Conservation (phyloP, 37 sponge, comb jelly and placozoan species). For the Tethya wilhelma region DNA sequence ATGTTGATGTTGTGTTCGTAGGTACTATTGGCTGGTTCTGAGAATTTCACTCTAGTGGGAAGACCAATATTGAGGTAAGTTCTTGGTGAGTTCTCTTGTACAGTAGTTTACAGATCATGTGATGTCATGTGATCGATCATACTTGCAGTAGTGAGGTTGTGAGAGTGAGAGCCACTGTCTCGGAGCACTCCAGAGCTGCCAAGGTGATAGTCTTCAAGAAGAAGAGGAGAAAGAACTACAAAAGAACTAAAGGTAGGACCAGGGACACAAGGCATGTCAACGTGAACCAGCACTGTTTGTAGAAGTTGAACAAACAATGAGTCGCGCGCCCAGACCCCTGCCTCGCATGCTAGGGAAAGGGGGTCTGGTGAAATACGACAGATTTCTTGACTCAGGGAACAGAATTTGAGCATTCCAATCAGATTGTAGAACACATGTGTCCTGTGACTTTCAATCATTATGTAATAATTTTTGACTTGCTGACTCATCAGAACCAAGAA, state of each 20-base stretch:
- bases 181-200: conserved; percentile 71
- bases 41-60: conserved; percentile 82
- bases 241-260: conserved; percentile 73
- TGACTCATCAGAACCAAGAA: too few species aligned
- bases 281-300: neutral
- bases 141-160: conserved; percentile 57
- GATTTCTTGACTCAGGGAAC: too few species aligned
- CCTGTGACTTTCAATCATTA: too few species aligned
- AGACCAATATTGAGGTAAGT: conserved; percentile 73
- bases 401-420: too few species aligned
- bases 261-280: neutral
- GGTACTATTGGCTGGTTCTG: conserved; percentile 81
- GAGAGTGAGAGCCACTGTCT: conserved; percentile 76
- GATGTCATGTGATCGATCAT: neutral
- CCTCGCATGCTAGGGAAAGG: neutral
- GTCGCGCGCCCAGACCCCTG: neutral
- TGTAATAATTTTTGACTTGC: too few species aligned
- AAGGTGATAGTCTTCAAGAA: conserved; percentile 91
- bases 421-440: too few species aligned
- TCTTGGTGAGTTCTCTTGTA: neutral
- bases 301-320: neutral
- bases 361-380: too few species aligned
- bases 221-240: conserved; percentile 92
- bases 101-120: neutral
- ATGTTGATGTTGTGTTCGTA: too few species aligned